Conservation (phyloP, 2,113 vertebrate genomes). For the Lathamus discolor region DNA sequence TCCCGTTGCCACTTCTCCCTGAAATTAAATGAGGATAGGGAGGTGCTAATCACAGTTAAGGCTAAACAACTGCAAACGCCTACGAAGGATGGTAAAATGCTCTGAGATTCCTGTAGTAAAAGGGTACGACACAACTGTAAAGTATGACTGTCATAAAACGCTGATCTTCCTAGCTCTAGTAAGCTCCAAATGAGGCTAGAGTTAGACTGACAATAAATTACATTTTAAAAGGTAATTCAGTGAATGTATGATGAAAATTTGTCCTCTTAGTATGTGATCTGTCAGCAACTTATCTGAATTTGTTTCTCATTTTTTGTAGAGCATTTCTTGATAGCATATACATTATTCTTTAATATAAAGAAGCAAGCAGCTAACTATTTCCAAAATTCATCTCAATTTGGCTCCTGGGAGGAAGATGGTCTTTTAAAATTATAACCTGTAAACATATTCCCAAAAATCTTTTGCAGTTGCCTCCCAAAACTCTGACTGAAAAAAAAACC, state of each 20-base stretch:
- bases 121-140: not conserved
- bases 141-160: not conserved
- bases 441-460: not conserved
- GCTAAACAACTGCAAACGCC: not conserved
- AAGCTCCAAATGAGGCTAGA: not conserved
- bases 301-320: not conserved
- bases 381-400: not conserved
- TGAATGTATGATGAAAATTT: not conserved
- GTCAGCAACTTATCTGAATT: not conserved
- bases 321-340: not conserved
- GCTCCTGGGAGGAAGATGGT: not conserved
- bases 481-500: not conserved
- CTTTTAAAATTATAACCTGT: not conserved
- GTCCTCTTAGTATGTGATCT: not conserved
- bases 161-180: not conserved
- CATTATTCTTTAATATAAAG: not conserved
- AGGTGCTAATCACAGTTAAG: not conserved
- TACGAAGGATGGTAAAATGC: not conserved
- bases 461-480: not conserved
- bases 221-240: not conserved
- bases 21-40: not conserved
- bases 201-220: not conserved
- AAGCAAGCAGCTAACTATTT: not conserved
- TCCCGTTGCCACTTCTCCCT: fast-evolving
- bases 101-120: not conserved